These are phyloP conservation scores for Crypturellus undulatus DNA, from an alignment of 2,113 vertebrate genomes.

Conservation along the genomic window DNA sequence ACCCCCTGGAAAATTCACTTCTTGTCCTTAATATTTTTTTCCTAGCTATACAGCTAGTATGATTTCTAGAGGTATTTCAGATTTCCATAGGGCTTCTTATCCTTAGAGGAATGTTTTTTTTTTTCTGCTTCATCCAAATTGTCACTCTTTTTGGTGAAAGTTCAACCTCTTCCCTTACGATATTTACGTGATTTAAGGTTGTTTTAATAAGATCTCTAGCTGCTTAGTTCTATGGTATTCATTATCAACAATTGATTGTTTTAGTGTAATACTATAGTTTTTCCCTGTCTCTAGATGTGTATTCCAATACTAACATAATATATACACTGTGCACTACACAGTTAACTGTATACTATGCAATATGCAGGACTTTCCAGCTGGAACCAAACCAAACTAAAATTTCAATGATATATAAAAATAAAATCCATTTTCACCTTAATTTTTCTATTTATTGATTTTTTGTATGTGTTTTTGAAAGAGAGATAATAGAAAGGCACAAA, in stretches of 20 bases:
- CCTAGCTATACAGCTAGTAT: neutral
- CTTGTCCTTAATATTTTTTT: neutral
- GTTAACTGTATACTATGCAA: neutral
- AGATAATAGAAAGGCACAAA: neutral
- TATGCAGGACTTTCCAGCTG: neutral
- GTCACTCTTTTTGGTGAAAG: neutral
- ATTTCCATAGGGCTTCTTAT: neutral
- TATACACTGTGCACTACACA: neutral
- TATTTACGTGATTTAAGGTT: neutral
- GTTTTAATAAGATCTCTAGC: neutral
- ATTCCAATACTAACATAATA: neutral
- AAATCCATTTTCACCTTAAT: neutral
- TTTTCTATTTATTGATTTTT: neutral
- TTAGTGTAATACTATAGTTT: neutral
- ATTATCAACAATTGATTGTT: neutral
- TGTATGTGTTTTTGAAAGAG: neutral
- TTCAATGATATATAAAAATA: neutral
- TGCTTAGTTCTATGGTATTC: neutral
- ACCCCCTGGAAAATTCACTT: conserved; percentile 25
- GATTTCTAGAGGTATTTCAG: neutral
- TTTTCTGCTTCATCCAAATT: neutral
- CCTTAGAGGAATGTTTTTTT: neutral
- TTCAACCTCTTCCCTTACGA: neutral
- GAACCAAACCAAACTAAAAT: neutral
- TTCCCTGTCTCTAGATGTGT: neutral